Percentiles rank a stretch among this genome's conserved stretches.
Conservation (phyloP, 2,888 invertebrate species). For the Brenthis daphne region DNA sequence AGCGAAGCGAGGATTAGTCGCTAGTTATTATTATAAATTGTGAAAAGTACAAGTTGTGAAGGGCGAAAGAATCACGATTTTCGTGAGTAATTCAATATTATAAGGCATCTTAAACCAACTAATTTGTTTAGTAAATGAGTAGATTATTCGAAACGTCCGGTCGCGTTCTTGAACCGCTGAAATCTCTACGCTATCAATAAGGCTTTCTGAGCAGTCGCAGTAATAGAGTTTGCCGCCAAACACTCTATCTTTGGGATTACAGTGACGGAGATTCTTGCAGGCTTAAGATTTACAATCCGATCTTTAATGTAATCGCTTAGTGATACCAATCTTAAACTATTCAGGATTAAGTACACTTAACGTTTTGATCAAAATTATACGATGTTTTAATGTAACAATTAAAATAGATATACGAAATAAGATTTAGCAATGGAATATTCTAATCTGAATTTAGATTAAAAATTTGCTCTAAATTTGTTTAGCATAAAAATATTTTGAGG, state of each 20-base stretch:
- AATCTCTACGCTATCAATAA: slow-evolving; percentile 46
- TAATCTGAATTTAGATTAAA: too few species aligned
- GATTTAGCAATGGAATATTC: background rate
- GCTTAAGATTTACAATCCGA: slow-evolving; percentile 69
- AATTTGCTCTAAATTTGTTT: too few species aligned
- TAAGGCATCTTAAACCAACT: slow-evolving; percentile 25
- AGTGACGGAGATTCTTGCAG: slow-evolving; percentile 47
- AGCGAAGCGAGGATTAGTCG: too few species aligned
- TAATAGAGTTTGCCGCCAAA: slow-evolving; percentile 52
- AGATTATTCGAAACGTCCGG: slow-evolving; percentile 35
- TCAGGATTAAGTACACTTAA: slow-evolving; percentile 27
- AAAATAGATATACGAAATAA: background rate
- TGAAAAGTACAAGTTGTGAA: background rate
- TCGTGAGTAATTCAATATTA: slow-evolving; percentile 4
- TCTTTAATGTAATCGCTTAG: slow-evolving; percentile 67
- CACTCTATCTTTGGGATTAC: slow-evolving; percentile 71
- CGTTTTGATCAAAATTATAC: slow-evolving; percentile 19
- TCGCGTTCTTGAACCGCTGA: slow-evolving; percentile 39
- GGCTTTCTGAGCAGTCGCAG: slow-evolving; percentile 43
- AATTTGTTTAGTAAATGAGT: slow-evolving; percentile 36
- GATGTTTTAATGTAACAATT: background rate
- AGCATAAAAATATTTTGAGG: too few species aligned
- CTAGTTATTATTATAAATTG: background rate
- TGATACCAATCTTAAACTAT: slow-evolving; percentile 53
- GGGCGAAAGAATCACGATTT: background rate